Evolutionary conservation across 2,797 vertebrate genomes (phyloP), one percentile per base, ranked within the genome.

Genomic region (Enteromius paludinosus): DNA sequence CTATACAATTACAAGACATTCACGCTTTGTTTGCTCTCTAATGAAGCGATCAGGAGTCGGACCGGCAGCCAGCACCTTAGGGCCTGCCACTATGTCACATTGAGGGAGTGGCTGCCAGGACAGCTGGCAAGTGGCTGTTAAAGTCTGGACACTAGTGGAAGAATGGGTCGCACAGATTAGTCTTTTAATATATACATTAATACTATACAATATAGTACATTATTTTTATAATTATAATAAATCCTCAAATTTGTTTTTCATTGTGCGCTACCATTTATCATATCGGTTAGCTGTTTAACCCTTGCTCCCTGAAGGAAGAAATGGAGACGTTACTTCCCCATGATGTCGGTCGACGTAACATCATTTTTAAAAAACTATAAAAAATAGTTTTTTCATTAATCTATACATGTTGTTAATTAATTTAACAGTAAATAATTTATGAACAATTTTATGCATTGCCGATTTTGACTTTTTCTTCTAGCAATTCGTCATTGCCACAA

Each of bases 1-100:
- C 71, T 80, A 87, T 89, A 86, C 87, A 90, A 89, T 88, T 87
- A 88, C 83, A 90, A 82, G 83, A 78, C 61, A 56, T 82, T 90
- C 78, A 80, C 77, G 86, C 73, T 87, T 87, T 86, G 86, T 88
- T 90, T 81, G 54, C 84, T 82, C 83, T 64, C 30, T 89, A 86
- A 91, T 88, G 85, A 86, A 86, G 87, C 89, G 85, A 85, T 71
- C 52, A 70, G 84, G 76, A 90, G 78, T 84, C 76, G 80, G 11
- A 86, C 87, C 86, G 85, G 87, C 87, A 89, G 87, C 84, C 74
- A 82, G 62, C 79, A 79, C 86, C 89, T 88, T 86, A 79, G 45
- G 43, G 72, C 69, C 72, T 81, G 77, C 79, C 68, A 62, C 30
- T 20, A 65, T 83, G 80, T 81, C 74, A 83, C 86, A 86, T 71